Conservation (phyloP, 2,888 invertebrate species). For the Thymelicus acteon region DNA sequence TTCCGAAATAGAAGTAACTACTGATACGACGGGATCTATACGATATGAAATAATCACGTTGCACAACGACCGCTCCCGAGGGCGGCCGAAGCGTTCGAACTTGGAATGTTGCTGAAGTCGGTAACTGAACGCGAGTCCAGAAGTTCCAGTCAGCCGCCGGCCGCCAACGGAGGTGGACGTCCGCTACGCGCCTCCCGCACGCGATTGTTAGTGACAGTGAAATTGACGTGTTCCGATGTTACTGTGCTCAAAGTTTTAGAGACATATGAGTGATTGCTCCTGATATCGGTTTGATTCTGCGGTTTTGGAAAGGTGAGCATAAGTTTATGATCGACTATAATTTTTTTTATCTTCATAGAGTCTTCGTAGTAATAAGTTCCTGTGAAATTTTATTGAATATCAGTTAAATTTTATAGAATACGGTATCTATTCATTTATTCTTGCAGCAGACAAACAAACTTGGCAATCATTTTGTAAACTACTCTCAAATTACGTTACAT, state of each 20-base stretch:
- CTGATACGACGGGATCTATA: conserved; percentile 17
- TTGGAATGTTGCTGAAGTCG: conserved; percentile 51
- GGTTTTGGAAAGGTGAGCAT: conserved; percentile 22
- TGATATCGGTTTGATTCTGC: conserved; percentile 13
- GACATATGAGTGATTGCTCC: conserved; percentile 48
- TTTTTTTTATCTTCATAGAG: no score
- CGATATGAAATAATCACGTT: conserved; percentile 37
- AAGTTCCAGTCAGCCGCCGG: conserved; percentile 57
- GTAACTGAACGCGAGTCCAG: conserved; percentile 48
- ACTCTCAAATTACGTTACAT: no score
- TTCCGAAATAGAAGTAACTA: conserved; percentile 22
- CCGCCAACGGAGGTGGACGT: conserved; percentile 51
- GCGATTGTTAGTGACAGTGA: conserved; percentile 55
- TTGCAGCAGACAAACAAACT: no score
- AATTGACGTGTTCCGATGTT: conserved; percentile 54
- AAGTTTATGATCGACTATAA: not conserved
- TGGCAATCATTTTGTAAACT: no score
- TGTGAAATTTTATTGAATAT: no score
- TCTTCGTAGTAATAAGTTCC: no score
- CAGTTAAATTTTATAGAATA: no score
- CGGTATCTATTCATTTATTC: no score
- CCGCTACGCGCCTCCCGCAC: conserved; percentile 36
- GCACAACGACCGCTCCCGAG: conserved; percentile 56
- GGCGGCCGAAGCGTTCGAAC: conserved; percentile 52
- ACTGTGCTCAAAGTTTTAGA: conserved; percentile 45